Percentiles rank a stretch among this genome's conserved stretches.
Conservation (phyloP, 2,113 vertebrate species). For the Callipepla squamata region DNA sequence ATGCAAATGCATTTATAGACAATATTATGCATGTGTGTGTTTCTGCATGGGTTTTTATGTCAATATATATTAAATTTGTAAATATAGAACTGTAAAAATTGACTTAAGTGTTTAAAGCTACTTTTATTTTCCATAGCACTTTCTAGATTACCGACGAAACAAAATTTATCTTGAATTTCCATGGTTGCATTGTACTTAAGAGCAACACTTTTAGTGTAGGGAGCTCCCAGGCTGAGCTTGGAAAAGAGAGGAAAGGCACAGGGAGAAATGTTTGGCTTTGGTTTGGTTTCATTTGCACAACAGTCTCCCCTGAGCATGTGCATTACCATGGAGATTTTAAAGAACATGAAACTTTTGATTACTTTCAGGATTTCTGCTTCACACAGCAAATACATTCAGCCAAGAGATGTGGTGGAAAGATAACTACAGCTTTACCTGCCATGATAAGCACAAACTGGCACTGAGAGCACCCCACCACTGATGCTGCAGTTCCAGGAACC, state of each 20-base stretch:
- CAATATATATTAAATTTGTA: not conserved
- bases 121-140: not conserved
- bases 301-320: not conserved
- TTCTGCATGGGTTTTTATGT: not conserved
- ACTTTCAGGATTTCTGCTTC: not conserved
- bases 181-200: not conserved
- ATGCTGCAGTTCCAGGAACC: not conserved
- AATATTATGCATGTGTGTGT: not conserved
- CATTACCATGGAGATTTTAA: constrained; percentile 36
- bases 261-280: not conserved
- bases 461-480: not conserved
- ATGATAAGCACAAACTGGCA: not conserved
- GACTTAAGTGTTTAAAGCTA: not conserved
- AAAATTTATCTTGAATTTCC: not conserved
- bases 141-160: not conserved
- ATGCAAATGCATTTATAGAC: not conserved
- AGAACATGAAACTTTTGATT: not conserved
- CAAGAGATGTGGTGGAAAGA: not conserved
- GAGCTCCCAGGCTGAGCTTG: not conserved
- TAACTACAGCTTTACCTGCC: not conserved
- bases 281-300: not conserved
- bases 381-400: not conserved
- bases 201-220: not conserved
- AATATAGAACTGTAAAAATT: not conserved
- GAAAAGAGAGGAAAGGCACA: not conserved